phyloP scores from a whole-genome alignment of 2,797 vertebrate genomes.

The Lepilemur ruficaudatus region DNA sequence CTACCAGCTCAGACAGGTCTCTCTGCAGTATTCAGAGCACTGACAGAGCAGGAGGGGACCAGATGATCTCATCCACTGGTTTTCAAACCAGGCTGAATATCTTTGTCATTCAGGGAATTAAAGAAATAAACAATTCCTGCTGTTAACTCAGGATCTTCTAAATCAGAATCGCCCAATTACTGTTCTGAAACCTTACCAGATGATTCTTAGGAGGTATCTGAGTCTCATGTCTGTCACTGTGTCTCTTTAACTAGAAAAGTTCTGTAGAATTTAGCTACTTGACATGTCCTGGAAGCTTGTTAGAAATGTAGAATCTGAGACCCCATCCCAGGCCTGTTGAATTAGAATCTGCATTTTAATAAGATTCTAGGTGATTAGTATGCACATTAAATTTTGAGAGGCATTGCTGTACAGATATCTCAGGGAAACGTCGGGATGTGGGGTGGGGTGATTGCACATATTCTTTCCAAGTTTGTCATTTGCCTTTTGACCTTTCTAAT shows the following conservation, averaged over 20 bases:
- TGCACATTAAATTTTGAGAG: not conserved
- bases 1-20: not conserved
- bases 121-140: not conserved
- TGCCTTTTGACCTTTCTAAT: not conserved
- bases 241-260: not conserved
- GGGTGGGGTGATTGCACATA: not conserved
- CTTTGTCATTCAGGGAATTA: not conserved
- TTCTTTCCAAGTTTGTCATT: not conserved
- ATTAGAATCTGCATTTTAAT: not conserved
- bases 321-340: not conserved
- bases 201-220: not conserved
- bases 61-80: not conserved
- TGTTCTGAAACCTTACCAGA: not conserved
- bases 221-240: not conserved
- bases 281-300: not conserved
- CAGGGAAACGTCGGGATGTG: not conserved
- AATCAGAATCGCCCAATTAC: not conserved
- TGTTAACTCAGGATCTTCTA: not conserved
- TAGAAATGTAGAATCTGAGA: not conserved
- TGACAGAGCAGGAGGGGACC: not conserved
- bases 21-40: not conserved
- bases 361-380: not conserved
- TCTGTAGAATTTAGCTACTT: not conserved
- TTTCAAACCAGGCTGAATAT: slow-evolving; percentile 10
- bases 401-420: not conserved